phyloP scores from a whole-genome alignment of 2,113 vertebrate species.

The human (Homo sapiens) region DNA sequence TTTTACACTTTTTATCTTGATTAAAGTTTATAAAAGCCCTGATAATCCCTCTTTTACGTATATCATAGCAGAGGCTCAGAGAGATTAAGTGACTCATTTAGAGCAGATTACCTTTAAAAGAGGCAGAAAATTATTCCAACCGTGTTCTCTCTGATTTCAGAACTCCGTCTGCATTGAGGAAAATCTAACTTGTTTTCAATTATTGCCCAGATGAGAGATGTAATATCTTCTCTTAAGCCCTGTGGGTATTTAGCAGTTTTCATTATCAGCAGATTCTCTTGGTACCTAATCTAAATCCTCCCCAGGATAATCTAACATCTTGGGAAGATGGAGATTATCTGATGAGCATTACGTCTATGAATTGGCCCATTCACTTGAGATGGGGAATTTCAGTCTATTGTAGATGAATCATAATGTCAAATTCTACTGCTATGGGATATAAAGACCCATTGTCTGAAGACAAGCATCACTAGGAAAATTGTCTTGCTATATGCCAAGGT shows the following conservation, averaged over 20 bases:
- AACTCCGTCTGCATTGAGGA: not conserved
- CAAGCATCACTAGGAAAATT: not conserved
- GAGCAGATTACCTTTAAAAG: slow-evolving; percentile 1
- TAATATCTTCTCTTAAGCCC: not conserved
- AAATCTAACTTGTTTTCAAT: slow-evolving; percentile 52
- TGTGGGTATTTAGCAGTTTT: slow-evolving; percentile 17
- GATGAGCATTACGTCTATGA: not conserved
- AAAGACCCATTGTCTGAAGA: not conserved
- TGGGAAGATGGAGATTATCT: not conserved
- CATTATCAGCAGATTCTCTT: slow-evolving; percentile 13
- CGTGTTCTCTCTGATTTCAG: slow-evolving; percentile 21
- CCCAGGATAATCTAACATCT: not conserved
- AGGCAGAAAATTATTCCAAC: slow-evolving; percentile 8
- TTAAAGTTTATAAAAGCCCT: slow-evolving; percentile 50
- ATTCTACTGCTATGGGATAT: not conserved
- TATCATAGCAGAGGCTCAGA: not conserved
- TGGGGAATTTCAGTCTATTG: not conserved
- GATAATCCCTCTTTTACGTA: slow-evolving; percentile 1
- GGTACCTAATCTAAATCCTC: slow-evolving; percentile 29
- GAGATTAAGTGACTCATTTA: slow-evolving; percentile 21
- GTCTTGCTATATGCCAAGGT: not conserved
- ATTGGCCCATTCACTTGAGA: not conserved
- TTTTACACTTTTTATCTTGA: not conserved
- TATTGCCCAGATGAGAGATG: not conserved
- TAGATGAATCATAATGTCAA: not conserved